Conservation (phyloP, 2,113 vertebrate genomes). For the Xenopus borealis region DNA sequence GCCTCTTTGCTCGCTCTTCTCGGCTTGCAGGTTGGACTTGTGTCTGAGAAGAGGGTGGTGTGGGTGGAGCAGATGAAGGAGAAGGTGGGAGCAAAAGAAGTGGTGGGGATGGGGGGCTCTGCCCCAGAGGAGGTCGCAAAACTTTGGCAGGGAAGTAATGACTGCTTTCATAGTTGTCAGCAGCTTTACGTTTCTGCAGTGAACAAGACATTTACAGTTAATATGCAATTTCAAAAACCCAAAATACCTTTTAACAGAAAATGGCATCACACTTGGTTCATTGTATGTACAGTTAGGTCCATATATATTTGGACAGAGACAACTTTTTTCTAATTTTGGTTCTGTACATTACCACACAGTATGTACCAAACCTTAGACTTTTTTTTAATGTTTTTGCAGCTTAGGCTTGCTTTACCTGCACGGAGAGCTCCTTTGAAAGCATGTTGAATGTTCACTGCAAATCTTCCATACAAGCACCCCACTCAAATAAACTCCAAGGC, state of each 20-base stretch:
- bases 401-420: no score
- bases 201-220: background rate
- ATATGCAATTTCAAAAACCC: background rate
- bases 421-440: no score
- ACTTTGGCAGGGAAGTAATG: slow-evolving; percentile 68
- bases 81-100: slow-evolving; percentile 75
- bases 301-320: no score
- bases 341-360: no score
- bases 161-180: slow-evolving; percentile 66
- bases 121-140: slow-evolving; percentile 70
- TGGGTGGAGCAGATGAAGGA: slow-evolving; percentile 62
- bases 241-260: background rate
- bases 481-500: no score
- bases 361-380: no score
- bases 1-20: slow-evolving; percentile 73
- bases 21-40: slow-evolving; percentile 73
- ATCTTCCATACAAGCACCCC: no score
- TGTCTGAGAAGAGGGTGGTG: slow-evolving; percentile 64
- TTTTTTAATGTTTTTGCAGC: no score
- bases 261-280: background rate
- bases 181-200: slow-evolving; percentile 70
- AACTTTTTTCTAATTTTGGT: no score
- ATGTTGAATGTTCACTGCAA: no score
- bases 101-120: slow-evolving; percentile 68
- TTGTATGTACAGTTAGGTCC: no score